Evolutionary conservation across 2,797 vertebrate species (phyloP), one percentile per base, ranked within the genome.

Genomic region (Microcaecilia unicolor): DNA sequence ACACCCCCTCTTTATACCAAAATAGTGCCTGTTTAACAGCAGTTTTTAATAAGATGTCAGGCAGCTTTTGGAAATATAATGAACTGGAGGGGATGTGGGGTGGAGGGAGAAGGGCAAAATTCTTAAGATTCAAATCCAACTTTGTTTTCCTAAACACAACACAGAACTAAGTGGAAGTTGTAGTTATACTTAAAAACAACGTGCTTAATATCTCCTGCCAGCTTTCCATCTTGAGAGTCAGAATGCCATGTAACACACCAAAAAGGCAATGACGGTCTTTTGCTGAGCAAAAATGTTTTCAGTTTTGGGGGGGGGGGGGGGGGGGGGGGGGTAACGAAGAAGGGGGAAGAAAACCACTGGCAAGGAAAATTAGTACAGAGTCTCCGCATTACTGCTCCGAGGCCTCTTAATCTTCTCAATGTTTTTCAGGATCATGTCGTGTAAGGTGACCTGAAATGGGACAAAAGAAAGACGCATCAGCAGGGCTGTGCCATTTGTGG

Each of bases 371-470:
- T 81, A 90, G 69, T 91, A 91, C 44, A 91, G 83, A 25, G 95
- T 93, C 31, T 99, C 95, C 8, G 87, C 74, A 31, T 99, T 98
- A 85, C 94, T 94, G 88, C 92, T 98, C 48, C 93, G 85, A 63
- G 96, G 95, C 84, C 89, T 88, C 85, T 96, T 98, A 77, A 99
- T 99, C 83, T 99, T 98, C 81, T 99, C 96, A 8, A 98, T 99
- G 75, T 99, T 99, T 86, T 99, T 99, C 76, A 98, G 86, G 63
- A 99, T 99, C 94, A 98, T 95, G 75, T 99, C 94, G 28, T 99
- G 93, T 80, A 99, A 88, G 47, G 93, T 97, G 67, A 99, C 96
- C 96, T 98, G 54, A 33, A 8, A 15, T 41, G 37, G 16, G 39
- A 31, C 34, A 46, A 31, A 19, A 11, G 26, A 14, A n/a, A n/a